Evolutionary conservation across 2,888 invertebrate species (phyloP).

Genomic region (Romanomermis culicivorax): DNA sequence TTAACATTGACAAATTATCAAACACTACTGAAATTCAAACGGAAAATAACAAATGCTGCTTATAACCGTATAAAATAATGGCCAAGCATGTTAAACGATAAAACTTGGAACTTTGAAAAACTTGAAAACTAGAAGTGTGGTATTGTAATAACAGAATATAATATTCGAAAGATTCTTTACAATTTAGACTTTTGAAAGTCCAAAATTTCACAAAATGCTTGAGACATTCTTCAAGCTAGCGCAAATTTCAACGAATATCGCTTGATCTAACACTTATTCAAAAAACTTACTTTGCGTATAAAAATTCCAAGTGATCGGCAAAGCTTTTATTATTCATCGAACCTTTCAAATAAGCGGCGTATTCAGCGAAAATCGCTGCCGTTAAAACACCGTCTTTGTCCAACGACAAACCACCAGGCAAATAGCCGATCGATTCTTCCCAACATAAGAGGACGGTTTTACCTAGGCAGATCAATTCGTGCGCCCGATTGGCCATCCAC

Average conservation of each 20-base stretch:
- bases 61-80: too few relatives aligned
- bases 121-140: too few relatives aligned
- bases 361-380: constrained; percentile 52
- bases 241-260: constrained; percentile 51
- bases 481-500: constrained; percentile 84
- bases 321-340: constrained; percentile 18
- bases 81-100: too few relatives aligned
- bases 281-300: constrained; percentile 45
- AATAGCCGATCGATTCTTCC: constrained; percentile 92
- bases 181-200: too few relatives aligned
- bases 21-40: too few relatives aligned
- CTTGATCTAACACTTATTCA: constrained; percentile 36
- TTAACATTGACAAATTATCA: too few relatives aligned
- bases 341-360: constrained; percentile 43
- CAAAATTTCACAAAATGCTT: too few relatives aligned
- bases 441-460: constrained; percentile 72
- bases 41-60: too few relatives aligned
- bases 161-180: too few relatives aligned
- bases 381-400: constrained; percentile 89
- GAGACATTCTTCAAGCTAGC: constrained; percentile 52
- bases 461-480: constrained; percentile 46
- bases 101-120: too few relatives aligned
- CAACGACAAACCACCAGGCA: constrained; percentile 52
- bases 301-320: constrained; percentile 40
- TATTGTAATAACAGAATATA: too few relatives aligned